A percentile compares a stretch with the other conserved stretches of the same genome.
These are phyloP conservation scores for Sphecodes monilicornis DNA, from an alignment of 2,888 invertebrate genomes.

Conservation along the genomic window DNA sequence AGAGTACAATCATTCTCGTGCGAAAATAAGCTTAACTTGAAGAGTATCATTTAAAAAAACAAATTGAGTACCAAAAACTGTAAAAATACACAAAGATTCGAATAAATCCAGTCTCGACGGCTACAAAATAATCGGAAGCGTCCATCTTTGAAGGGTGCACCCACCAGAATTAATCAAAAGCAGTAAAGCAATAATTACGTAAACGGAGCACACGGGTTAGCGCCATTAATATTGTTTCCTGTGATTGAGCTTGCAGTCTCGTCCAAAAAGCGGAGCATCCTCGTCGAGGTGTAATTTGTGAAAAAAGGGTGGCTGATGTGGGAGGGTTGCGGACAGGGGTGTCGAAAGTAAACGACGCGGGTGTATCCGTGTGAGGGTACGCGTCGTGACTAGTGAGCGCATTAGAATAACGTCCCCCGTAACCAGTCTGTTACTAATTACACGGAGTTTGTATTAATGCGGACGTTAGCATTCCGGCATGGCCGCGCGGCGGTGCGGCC, in stretches of 20 bases:
- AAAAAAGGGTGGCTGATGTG: not conserved
- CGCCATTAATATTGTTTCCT: not conserved
- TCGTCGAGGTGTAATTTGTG: not conserved
- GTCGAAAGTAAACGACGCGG: conserved; percentile 61
- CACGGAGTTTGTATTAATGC: conserved; percentile 79
- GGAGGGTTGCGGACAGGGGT: conserved; percentile 23
- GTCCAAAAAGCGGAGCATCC: not conserved
- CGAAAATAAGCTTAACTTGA: no score
- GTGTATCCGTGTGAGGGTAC: conserved; percentile 22
- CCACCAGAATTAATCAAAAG: not conserved
- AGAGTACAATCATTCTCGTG: not conserved
- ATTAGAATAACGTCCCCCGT: conserved; percentile 66
- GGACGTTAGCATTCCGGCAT: conserved; percentile 78
- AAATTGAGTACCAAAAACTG: no score
- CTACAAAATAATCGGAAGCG: not conserved
- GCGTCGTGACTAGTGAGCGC: conserved; percentile 56
- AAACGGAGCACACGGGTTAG: not conserved
- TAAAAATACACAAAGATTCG: not conserved
- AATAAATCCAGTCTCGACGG: not conserved
- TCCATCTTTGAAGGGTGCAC: not conserved
- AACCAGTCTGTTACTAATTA: conserved; percentile 75
- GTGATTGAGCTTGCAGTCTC: not conserved
- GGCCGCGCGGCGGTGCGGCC: conserved; percentile 59
- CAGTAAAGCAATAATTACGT: not conserved
- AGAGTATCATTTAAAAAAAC: no score